phyloP scores from a whole-genome alignment of 2,113 vertebrate species.

The Xenopus borealis region DNA sequence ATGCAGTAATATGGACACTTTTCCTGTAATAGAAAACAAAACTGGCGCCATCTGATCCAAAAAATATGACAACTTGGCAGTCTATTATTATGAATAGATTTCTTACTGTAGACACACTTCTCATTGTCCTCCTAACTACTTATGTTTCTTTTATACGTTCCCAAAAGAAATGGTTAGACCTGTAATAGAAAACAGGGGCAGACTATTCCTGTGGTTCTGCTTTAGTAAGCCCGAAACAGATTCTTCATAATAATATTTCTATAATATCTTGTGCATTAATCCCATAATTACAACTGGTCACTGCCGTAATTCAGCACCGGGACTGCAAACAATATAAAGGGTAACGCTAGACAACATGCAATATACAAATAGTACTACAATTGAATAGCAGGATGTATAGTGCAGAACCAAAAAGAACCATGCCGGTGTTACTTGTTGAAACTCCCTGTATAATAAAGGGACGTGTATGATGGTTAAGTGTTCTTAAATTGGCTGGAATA shows the following conservation, averaged over 20 bases:
- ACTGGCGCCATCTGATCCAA: too few species aligned
- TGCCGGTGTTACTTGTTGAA: slow-evolving; percentile 2
- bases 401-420: slow-evolving; percentile 10
- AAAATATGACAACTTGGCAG: too few species aligned
- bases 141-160: neutral
- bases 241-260: neutral
- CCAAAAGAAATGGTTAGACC: neutral
- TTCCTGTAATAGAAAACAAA: too few species aligned
- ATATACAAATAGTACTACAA: slow-evolving; percentile 8
- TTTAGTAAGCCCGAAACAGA: neutral
- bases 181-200: neutral
- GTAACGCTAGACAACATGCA: neutral
- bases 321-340: slow-evolving; percentile 14
- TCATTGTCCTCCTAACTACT: neutral
- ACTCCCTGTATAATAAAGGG: slow-evolving; percentile 5
- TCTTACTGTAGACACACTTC: neutral
- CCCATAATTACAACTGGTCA: slow-evolving; percentile 11
- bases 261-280: slow-evolving; percentile 18
- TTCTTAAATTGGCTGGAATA: slow-evolving; percentile 28
- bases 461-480: slow-evolving; percentile 19
- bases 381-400: slow-evolving; percentile 28
- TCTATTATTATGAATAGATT: too few species aligned
- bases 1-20: too few species aligned
- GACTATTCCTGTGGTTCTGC: neutral
- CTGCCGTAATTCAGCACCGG: slow-evolving; percentile 5